A percentile compares a stretch with the other conserved stretches of the same genome.
These are phyloP conservation scores for Caretta caretta DNA, from an alignment of 2,113 vertebrate genomes.

Conservation along the genomic window DNA sequence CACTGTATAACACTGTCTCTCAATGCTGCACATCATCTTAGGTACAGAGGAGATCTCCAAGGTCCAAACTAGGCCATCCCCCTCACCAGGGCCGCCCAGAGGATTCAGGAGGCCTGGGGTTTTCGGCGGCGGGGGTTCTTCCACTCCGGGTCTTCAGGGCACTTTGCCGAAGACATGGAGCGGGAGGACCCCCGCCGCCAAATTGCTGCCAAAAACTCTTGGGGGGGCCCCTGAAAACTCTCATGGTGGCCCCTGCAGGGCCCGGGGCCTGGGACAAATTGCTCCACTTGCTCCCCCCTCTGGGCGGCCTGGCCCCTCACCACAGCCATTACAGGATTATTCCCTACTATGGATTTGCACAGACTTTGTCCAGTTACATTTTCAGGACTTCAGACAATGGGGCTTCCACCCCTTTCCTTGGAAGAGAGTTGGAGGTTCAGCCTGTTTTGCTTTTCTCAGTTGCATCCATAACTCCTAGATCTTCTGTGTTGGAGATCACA, in stretches of 20 bases:
- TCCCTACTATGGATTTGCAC: background rate
- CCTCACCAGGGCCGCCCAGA: background rate
- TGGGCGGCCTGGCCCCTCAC: background rate
- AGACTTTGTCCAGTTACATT: background rate
- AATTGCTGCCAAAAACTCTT: no score
- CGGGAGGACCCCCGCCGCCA: no score
- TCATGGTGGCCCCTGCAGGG: no score
- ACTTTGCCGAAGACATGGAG: no score
- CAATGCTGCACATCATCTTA: background rate
- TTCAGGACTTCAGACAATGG: background rate
- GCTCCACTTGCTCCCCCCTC: no score
- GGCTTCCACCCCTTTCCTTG: background rate
- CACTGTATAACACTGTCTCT: background rate
- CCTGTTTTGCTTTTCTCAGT: background rate
- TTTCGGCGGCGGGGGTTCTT: no score
- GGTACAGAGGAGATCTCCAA: background rate
- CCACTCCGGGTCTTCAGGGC: no score
- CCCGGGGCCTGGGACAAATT: no score
- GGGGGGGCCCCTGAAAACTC: no score
- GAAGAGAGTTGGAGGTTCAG: background rate
- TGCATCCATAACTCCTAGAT: background rate
- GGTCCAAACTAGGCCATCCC: background rate
- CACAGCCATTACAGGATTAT: background rate
- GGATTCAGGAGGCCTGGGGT: no score
- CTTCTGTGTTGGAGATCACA: background rate